Percentiles rank a stretch among this genome's conserved stretches.
Conservation (phyloP, 2,888 invertebrate genomes). For the Allophyes oxyacanthae region DNA sequence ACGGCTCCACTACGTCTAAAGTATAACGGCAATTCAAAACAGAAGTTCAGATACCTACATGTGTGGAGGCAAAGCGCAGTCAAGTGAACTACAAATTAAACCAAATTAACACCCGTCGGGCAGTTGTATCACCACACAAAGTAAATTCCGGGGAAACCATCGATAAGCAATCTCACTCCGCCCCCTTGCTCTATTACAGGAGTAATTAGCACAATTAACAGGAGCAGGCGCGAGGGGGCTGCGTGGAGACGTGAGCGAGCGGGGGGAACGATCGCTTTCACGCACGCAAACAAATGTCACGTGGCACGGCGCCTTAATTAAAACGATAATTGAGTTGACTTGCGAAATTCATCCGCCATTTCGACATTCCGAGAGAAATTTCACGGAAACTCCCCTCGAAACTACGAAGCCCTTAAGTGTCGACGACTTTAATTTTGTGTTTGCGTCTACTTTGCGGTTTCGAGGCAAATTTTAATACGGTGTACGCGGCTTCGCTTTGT, state of each 20-base stretch:
- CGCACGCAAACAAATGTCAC: conserved; percentile 89
- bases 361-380: conserved; percentile 87
- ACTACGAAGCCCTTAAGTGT: conserved; percentile 88
- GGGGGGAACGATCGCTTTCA: conserved; percentile 82
- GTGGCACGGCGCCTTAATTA: conserved; percentile 88
- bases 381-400: conserved; percentile 84
- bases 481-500: conserved; percentile 81
- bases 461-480: conserved; percentile 86
- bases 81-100: conserved; percentile 66
- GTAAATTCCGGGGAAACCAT: conserved; percentile 82
- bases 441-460: conserved; percentile 88
- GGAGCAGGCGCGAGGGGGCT: conserved; percentile 68
- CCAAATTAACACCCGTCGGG: conserved; percentile 69
- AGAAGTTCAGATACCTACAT: conserved; percentile 29
- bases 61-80: conserved; percentile 17
- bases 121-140: conserved; percentile 78
- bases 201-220: conserved; percentile 90
- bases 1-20: conserved; percentile 46
- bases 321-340: conserved; percentile 90
- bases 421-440: conserved; percentile 89
- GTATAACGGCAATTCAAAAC: conserved; percentile 46
- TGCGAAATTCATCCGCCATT: conserved; percentile 89
- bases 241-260: conserved; percentile 51
- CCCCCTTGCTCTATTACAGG: conserved; percentile 87
- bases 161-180: conserved; percentile 87